Evolutionary conservation across 2,888 invertebrate species (phyloP).

Genomic region (Tuta absoluta): DNA sequence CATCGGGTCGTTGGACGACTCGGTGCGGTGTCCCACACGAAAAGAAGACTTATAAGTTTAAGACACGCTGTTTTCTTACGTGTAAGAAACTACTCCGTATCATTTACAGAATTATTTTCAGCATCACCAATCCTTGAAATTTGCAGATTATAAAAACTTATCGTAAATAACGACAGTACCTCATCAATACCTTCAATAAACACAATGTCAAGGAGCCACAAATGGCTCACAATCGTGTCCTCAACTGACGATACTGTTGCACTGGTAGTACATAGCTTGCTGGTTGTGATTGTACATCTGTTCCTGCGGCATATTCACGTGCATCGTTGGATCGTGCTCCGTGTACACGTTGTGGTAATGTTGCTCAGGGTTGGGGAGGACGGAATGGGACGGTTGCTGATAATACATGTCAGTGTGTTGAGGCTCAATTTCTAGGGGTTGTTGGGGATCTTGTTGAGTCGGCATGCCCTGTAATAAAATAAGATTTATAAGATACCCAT

Average conservation of each 20-base stretch:
- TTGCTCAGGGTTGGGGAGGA: conserved; percentile 30
- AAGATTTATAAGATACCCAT: background rate
- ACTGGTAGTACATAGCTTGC: conserved; percentile 54
- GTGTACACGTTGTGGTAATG: conserved; percentile 33
- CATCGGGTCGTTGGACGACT: no score
- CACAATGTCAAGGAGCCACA: conserved; percentile 38
- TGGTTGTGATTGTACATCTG: conserved; percentile 39
- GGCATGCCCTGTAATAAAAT: conserved; percentile 39
- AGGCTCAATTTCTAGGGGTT: conserved; percentile 43
- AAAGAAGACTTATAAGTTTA: no score
- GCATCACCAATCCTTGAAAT: background rate
- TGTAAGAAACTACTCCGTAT: no score
- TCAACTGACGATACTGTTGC: conserved; percentile 61
- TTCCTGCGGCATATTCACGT: conserved; percentile 40
- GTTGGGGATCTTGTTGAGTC: conserved; percentile 41
- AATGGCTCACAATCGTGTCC: conserved; percentile 36
- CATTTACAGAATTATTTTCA: background rate
- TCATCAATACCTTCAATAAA: conserved; percentile 10
- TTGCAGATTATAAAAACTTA: background rate
- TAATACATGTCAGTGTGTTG: conserved; percentile 50
- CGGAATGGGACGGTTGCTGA: conserved; percentile 47
- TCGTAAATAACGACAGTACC: background rate
- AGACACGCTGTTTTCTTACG: no score
- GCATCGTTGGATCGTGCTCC: conserved; percentile 30
- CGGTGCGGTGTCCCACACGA: no score